A percentile compares a stretch with the other conserved stretches of the same genome.
phyloP scores from a whole-genome alignment of 23 tunicate species.

The Trididemnum clinides region DNA sequence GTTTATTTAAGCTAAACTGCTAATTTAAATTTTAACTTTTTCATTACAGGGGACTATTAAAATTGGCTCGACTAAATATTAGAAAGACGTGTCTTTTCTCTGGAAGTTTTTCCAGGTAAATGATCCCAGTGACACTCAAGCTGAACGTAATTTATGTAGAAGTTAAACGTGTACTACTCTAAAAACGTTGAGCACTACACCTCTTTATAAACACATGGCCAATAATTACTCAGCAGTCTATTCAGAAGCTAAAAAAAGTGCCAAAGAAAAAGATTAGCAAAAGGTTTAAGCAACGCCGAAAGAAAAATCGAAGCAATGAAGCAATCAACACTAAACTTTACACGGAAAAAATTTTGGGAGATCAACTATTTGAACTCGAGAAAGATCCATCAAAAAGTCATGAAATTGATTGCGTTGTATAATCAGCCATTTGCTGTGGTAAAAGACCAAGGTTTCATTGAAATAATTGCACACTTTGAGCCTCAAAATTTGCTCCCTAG shows the following conservation, averaged over 20 bases:
- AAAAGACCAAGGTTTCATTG: constrained; percentile 14
- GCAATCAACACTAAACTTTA: background rate
- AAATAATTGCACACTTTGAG: constrained; percentile 3
- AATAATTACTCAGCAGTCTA: background rate
- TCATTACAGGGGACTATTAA: too few relatives aligned
- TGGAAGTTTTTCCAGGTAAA: constrained; percentile 4
- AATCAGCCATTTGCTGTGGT: constrained; percentile 5
- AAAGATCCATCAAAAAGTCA: background rate
- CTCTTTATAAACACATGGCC: background rate
- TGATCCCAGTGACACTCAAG: background rate
- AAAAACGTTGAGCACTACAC: background rate
- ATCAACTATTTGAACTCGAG: background rate
- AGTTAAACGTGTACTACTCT: background rate
- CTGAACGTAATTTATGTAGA: background rate
- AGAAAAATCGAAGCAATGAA: background rate
- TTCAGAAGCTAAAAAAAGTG: background rate
- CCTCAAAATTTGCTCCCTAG: background rate
- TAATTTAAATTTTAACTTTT: too few relatives aligned
- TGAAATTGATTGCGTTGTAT: background rate
- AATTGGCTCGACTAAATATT: background rate
- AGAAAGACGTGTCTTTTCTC: background rate
- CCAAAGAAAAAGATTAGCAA: background rate
- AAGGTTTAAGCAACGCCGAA: background rate
- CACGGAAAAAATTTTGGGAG: background rate
- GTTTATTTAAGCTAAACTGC: too few relatives aligned